phyloP scores from a whole-genome alignment of 2,113 vertebrate species.

The Mugil cephalus region DNA sequence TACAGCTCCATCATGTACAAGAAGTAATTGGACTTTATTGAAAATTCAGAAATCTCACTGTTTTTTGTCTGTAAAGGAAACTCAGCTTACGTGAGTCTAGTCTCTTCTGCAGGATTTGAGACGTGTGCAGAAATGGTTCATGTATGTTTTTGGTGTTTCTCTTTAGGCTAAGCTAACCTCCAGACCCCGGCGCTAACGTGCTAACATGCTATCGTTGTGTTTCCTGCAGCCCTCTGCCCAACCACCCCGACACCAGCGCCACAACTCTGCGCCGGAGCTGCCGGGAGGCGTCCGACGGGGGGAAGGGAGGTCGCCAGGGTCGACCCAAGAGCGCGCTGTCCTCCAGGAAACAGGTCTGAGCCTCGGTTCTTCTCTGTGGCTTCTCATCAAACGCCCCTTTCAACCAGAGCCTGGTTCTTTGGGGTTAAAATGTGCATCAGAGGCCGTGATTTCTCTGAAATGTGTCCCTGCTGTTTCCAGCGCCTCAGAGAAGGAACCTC shows the following conservation, averaged over 20 bases:
- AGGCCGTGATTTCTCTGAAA: conserved; percentile 30
- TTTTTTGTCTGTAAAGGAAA: no score
- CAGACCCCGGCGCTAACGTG: no score
- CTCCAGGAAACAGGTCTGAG: conserved; percentile 87
- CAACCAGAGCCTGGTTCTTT: no score
- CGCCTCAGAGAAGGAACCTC: conserved; percentile 16
- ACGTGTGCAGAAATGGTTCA: no score
- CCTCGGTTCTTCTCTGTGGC: background rate
- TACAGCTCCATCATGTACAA: no score
- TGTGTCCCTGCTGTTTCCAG: conserved; percentile 16
- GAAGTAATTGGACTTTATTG: no score
- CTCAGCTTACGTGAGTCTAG: no score
- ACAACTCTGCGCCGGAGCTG: conserved; percentile 72
- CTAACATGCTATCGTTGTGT: conserved; percentile 12
- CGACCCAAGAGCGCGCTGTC: conserved; percentile 73
- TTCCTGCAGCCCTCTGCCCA: conserved; percentile 73
- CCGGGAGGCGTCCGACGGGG: conserved; percentile 50
- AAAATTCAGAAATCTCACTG: no score
- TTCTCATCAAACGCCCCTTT: conserved; percentile 1
- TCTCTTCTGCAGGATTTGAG: no score
- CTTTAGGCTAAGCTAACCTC: no score
- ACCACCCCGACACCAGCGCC: conserved; percentile 62
- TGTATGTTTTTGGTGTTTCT: no score
- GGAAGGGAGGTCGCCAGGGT: conserved; percentile 52
- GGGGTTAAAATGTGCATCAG: no score